Evolutionary conservation across 2,888 invertebrate species (phyloP).

Genomic region (Philonicus albiceps): DNA sequence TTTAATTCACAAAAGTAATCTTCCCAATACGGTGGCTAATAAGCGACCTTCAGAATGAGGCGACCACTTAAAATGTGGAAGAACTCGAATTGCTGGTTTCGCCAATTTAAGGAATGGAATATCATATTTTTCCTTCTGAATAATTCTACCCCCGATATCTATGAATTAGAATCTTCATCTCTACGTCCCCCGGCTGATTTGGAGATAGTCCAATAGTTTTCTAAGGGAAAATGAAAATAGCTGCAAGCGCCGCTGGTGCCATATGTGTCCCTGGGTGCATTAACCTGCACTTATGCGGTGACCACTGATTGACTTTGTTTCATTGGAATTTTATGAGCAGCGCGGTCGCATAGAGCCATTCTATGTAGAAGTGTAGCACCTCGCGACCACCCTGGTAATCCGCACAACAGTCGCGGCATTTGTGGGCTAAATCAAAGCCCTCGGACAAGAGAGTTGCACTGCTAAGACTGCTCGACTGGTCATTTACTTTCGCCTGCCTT

Average conservation of each 20-base stretch:
- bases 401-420: not conserved
- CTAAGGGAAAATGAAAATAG: not conserved
- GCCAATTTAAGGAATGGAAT: not conserved
- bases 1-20: slow-evolving; percentile 12
- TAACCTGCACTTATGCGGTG: not conserved
- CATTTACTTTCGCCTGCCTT: not conserved
- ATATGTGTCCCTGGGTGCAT: not conserved
- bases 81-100: slow-evolving; percentile 32
- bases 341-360: not conserved
- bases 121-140: not conserved
- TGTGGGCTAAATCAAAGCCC: not conserved
- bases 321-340: not conserved
- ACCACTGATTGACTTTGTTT: not conserved
- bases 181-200: not conserved
- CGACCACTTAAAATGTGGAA: slow-evolving; percentile 11
- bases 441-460: not conserved
- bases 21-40: not conserved
- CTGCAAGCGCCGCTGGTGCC: not conserved
- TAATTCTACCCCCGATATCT: not conserved
- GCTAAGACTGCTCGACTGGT: not conserved
- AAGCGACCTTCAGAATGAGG: slow-evolving; percentile 4
- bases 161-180: not conserved
- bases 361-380: not conserved
- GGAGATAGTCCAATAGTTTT: not conserved
- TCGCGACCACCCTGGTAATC: not conserved